Evolutionary conservation across 2,888 invertebrate species (phyloP), one percentile per base, ranked within the genome.

Genomic region (Podabrus alpinus): DNA sequence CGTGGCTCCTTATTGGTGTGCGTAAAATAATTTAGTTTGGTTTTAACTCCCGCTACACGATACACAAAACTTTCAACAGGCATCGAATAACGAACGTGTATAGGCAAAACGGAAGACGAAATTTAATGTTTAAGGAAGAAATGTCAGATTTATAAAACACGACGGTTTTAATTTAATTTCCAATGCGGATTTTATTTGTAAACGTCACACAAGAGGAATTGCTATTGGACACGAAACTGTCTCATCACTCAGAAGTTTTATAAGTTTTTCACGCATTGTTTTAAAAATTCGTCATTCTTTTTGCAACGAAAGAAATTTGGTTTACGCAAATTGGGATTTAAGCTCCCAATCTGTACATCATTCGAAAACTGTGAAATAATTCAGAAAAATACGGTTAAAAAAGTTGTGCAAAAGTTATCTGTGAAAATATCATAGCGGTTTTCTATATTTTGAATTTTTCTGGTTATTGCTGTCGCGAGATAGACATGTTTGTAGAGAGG

Each of bases 401-500:
- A 45, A n/a, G 45, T 45, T 45, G 7, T 7, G 45, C n/a, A 9
- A 45, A 45, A 45, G 45, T 45, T 45, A 45, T 45, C 45, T 45
- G 45, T 45, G 45, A 45, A 45, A 45, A 45, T 45, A 45, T 45
- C n/a, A 45, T n/a, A 45, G 45, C 45, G 45, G 21, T 64, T 64
- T 64, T 64, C 62, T 64, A 64, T 64, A 64, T 64, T 74, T 74
- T 71, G 74, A 74, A 74, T 74, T 74, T 71, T 70, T 74, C 68
- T 68, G 71, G 74, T 72, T 72, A 70, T 70, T 62, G 68, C 72
- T 75, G 69, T 72, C 72, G 69, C 72, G 66, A 72, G 70, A 73
- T 70, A 75, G 75, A 75, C 75, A 73, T 72, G 70, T 70, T 75
- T 70, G 75, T 73, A n/a, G 70, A 59, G 66, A 66, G 67, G 70